Evolutionary conservation across 2,113 vertebrate genomes (phyloP), one percentile per base, ranked within the genome.

Genomic region (Nerophis ophidion): DNA sequence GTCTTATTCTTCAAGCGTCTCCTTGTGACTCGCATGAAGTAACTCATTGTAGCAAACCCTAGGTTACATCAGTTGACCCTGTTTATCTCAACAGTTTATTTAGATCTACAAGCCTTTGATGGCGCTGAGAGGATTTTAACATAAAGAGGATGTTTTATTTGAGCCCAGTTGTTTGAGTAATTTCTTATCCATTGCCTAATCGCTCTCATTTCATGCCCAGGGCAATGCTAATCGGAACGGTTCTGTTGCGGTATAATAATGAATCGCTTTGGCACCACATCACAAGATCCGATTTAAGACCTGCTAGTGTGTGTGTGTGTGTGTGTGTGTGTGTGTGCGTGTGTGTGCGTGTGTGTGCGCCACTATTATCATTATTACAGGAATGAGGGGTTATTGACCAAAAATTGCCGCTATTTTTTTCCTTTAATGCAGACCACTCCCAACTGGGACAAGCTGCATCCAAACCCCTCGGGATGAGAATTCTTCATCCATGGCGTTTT

Each of bases 71-170:
- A 62, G 63, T 72, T 72, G 63, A n/a, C 47, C 66, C n/a, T n/a
- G 57, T 63, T 64, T 64, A 56, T 74, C 67, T 48, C 35, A 52
- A 34, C 57, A 12, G 48, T 61, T 68, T 60, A 65, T 60, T 33
- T 15, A 40, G 71, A 76, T 44, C 76, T 73, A 54, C 19, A 19
- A 26, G 8, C 58, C 63, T 81, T 83, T 82, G 65, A 82, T 75
- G 15, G 40, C 10, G n/a, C 33, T 7, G 36, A 19, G 65, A 69
- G 54, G 47, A 46, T 42, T 45, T 70, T 14, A 17, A 48, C 51
- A 40, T 75, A 40, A 68, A 3, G 74, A 63, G 55, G 52, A 61
- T 63, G 48, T 65, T 53, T 60, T 35, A 54, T 57, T 72, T 36
- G 52, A 61, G 48, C 66, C 40, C 19, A 54, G 33, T 68, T 59